Percentiles rank a stretch among this genome's conserved stretches.
These are phyloP conservation scores for Drosophila novamexicana DNA, from an alignment of 1,140 invertebrate genomes.

Conservation along the genomic window DNA sequence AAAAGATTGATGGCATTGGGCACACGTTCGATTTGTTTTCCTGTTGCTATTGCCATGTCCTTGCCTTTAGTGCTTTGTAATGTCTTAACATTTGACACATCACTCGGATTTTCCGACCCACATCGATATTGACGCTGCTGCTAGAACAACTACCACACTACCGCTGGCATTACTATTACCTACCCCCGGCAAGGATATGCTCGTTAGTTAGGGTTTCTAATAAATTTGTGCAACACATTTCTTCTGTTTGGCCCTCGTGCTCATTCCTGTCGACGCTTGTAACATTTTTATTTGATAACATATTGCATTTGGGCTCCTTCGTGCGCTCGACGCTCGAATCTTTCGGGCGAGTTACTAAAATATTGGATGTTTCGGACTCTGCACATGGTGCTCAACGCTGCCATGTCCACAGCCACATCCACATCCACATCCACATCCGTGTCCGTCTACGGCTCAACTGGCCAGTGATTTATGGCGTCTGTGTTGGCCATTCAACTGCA, in stretches of 20 bases:
- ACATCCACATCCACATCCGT: conserved; percentile 15
- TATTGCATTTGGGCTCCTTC: conserved; percentile 72
- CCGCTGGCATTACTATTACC: neutral
- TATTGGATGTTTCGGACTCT: conserved; percentile 54
- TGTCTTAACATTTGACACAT: conserved; percentile 83
- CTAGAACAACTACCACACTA: neutral
- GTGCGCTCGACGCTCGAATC: conserved; percentile 37
- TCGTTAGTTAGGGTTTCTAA: conserved; percentile 83
- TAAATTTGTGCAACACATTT: conserved; percentile 83
- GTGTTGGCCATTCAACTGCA: conserved; percentile 81
- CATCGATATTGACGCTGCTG: conserved; percentile 31
- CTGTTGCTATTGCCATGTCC: conserved; percentile 73
- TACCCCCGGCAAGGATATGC: conserved; percentile 64
- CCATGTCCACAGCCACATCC: conserved; percentile 18
- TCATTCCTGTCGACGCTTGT: conserved; percentile 72
- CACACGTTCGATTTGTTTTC: conserved; percentile 83
- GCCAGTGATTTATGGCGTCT: conserved; percentile 78
- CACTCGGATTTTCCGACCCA: conserved; percentile 65
- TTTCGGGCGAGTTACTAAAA: conserved; percentile 61
- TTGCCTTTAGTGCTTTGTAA: conserved; percentile 82
- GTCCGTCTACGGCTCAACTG: conserved; percentile 68
- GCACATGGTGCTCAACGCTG: conserved; percentile 33
- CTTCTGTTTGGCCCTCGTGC: conserved; percentile 28
- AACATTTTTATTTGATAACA: conserved; percentile 83
- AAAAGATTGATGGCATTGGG: conserved; percentile 84